Conservation (phyloP, 2,888 invertebrate species). For the Eurois occulta region DNA sequence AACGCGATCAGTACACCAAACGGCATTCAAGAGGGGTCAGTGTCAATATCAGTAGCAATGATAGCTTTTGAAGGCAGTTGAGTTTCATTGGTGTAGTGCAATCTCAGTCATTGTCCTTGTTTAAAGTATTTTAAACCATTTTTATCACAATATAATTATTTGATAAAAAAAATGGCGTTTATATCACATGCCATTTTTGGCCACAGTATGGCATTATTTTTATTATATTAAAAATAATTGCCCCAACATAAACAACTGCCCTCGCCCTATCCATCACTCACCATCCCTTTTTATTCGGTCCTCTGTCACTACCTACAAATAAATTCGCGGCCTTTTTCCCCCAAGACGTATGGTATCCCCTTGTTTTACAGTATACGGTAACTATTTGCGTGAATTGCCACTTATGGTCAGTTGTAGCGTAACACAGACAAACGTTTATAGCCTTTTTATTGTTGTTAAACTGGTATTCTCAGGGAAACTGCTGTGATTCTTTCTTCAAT, state of each 20-base stretch:
- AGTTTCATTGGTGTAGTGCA: neutral
- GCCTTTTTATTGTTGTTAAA: conserved; percentile 68
- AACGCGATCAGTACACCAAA: neutral
- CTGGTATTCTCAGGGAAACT: conserved; percentile 33
- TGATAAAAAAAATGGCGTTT: neutral
- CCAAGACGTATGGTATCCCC: conserved; percentile 71
- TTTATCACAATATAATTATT: neutral
- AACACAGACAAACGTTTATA: conserved; percentile 71
- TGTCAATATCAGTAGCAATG: neutral
- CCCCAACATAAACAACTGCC: conserved; percentile 20
- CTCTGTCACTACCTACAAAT: conserved; percentile 45
- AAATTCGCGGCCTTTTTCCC: conserved; percentile 66
- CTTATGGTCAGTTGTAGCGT: conserved; percentile 68
- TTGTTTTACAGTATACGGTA: conserved; percentile 71
- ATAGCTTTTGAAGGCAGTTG: neutral
- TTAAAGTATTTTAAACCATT: neutral
- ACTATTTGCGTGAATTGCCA: conserved; percentile 72
- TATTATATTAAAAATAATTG: conserved; percentile 30
- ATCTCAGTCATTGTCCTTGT: neutral
- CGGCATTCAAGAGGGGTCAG: neutral
- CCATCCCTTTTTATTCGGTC: conserved; percentile 35
- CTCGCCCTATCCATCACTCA: conserved; percentile 36
- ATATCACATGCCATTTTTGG: neutral
- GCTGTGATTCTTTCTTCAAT: conserved; percentile 49
- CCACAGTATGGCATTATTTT: neutral